Evolutionary conservation across 2,888 invertebrate species (phyloP), one percentile per base, ranked within the genome.

Genomic region (Ectemnius lituratus): DNA sequence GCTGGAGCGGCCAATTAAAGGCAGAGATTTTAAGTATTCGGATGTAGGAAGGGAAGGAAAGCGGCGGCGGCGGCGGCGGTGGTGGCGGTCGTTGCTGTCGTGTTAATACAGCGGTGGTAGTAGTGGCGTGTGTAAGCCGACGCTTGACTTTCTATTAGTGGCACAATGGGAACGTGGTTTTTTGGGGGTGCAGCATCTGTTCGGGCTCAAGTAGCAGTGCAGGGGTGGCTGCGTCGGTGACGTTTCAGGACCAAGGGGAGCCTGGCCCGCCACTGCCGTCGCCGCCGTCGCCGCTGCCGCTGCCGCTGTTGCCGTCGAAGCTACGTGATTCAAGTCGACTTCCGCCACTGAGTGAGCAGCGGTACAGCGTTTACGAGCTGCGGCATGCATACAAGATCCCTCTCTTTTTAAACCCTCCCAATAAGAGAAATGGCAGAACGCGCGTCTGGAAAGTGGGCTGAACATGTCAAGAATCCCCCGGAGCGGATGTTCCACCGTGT

Each of bases 121-220:
- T 37, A 37, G 37, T 37, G 37, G 46, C 62, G 63, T 70, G 83
- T 76, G 83, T 76, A 78, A 83, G 80, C 70, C 67, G 57, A 83
- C 76, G 83, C 82, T 85, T 83, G 84, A 85, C 87, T 88, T 87
- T 88, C 88, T 87, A 88, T 89, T 88, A 88, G 86, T 86, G 84
- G 88, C 84, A 89, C 89, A 90, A 90, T 89, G 88, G 85, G 81
- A 86, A 85, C 82, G 85, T 85, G 84, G 86, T 86, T 85, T 88
- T 85, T 87, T 84, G 75, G 82, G 82, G 83, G 82, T 81, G 84
- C 77, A 84, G 87, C 90, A 90, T 90, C 90, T 90, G 90, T 89
- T 90, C 76, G 86, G 78, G 87, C 87, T 90, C 90, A 89, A 90
- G 89, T 90, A 86, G 88, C 90, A 83, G 73, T 69, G 69, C 75